A percentile compares a stretch with the other conserved stretches of the same genome.
Conservation (phyloP, 2,888 invertebrate species). For the Uropetala carovei region DNA sequence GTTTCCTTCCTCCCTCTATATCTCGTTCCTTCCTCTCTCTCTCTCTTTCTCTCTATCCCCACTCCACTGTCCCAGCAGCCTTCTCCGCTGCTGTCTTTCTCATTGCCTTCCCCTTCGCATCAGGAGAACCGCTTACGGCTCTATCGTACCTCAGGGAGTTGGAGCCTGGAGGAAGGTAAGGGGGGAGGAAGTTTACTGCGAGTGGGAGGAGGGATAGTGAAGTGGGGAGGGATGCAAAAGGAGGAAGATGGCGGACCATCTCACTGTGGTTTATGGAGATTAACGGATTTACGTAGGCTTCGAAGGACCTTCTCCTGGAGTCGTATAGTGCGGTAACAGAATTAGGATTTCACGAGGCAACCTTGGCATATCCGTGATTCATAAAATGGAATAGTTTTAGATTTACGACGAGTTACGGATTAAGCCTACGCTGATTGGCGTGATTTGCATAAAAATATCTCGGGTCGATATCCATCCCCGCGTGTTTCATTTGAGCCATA, state of each 20-base stretch:
- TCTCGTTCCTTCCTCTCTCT: not conserved
- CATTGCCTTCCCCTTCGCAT: not conserved
- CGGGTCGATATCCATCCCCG: too few species aligned
- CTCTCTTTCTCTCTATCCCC: not conserved
- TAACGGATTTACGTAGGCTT: conserved; percentile 4
- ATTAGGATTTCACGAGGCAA: conserved; percentile 20
- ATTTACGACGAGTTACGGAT: not conserved
- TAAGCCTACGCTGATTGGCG: not conserved
- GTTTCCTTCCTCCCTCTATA: not conserved
- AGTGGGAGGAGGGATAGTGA: not conserved
- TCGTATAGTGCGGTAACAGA: not conserved
- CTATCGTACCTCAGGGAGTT: conserved; percentile 20
- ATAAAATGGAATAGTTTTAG: conserved; percentile 9
- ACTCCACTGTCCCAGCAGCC: too few species aligned
- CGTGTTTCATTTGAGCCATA: too few species aligned
- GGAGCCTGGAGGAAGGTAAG: not conserved
- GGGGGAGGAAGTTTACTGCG: not conserved
- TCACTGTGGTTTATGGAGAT: conserved; percentile 16
- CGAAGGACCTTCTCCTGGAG: not conserved
- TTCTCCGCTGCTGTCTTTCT: not conserved
- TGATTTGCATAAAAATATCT: not conserved
- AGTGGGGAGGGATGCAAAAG: not conserved
- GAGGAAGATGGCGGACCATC: not conserved
- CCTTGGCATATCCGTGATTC: conserved; percentile 7
- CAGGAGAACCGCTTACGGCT: not conserved